Percentiles rank a stretch among this genome's conserved stretches.
Evolutionary conservation across 2,888 invertebrate genomes (phyloP).

Genomic region (Acronicta leporina): DNA sequence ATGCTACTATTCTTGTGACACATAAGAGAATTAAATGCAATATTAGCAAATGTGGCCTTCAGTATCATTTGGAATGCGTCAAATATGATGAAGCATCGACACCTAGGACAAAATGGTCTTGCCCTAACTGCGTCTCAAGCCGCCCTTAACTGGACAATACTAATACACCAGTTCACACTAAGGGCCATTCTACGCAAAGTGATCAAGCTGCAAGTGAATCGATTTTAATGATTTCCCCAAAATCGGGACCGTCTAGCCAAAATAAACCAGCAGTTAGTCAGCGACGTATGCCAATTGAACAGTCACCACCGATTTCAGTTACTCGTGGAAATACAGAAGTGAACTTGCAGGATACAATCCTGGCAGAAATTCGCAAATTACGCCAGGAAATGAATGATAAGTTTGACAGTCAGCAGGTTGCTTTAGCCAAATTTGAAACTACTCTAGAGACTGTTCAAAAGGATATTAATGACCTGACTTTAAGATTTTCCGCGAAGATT

Average conservation of each 20-base stretch:
- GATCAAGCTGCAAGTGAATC: background rate
- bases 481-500: background rate
- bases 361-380: constrained; percentile 4
- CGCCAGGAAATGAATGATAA: background rate
- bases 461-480: constrained; percentile 1
- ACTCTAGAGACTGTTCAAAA: background rate
- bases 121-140: background rate
- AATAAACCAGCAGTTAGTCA: too few relatives aligned
- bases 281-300: too few relatives aligned
- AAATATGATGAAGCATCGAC: background rate
- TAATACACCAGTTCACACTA: background rate
- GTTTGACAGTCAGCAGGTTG: constrained; percentile 1
- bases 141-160: constrained; percentile 1
- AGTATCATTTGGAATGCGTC: background rate
- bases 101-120: constrained; percentile 1
- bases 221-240: background rate
- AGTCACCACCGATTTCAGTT: too few relatives aligned
- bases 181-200: background rate
- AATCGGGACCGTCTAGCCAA: background rate
- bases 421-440: background rate
- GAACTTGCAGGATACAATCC: constrained; percentile 1
- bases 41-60: background rate
- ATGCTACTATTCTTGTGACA: background rate
- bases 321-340: background rate
- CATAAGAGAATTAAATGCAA: background rate